Evolutionary conservation across 2,797 vertebrate genomes (phyloP).

Genomic region (Oreortyx pictus): DNA sequence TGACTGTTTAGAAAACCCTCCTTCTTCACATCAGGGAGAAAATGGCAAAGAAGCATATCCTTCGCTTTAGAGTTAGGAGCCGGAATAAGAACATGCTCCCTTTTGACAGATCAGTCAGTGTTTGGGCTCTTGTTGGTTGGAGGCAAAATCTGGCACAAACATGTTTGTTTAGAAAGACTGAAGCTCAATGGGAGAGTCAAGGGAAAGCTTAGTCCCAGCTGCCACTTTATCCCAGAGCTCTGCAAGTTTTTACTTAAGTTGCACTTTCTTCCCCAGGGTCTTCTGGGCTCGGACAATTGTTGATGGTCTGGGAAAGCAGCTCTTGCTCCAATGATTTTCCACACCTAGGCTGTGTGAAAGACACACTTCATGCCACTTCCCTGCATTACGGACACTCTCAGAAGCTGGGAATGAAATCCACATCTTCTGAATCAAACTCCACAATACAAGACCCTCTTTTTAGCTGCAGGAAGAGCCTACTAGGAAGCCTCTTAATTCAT

Average conservation of each 20-base stretch:
- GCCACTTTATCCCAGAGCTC: background rate
- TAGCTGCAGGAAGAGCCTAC: background rate
- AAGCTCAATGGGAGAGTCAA: background rate
- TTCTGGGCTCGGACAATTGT: background rate
- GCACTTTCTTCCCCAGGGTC: background rate
- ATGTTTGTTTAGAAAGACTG: background rate
- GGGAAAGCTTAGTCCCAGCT: background rate
- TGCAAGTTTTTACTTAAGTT: background rate
- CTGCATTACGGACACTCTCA: accelerated
- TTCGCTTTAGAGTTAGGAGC: background rate
- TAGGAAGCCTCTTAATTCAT: background rate
- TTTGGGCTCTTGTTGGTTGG: background rate
- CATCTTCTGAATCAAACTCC: background rate
- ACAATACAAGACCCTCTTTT: background rate
- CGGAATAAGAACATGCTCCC: background rate
- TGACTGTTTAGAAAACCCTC: background rate
- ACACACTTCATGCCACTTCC: background rate
- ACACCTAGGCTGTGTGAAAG: background rate
- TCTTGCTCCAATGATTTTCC: background rate
- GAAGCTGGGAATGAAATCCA: background rate
- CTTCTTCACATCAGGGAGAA: background rate
- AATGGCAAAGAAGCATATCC: background rate
- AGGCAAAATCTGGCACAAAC: background rate
- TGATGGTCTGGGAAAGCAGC: background rate
- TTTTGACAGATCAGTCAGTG: background rate